Evolutionary conservation across 2,797 vertebrate species (phyloP).

Genomic region (Danio jaintianensis): DNA sequence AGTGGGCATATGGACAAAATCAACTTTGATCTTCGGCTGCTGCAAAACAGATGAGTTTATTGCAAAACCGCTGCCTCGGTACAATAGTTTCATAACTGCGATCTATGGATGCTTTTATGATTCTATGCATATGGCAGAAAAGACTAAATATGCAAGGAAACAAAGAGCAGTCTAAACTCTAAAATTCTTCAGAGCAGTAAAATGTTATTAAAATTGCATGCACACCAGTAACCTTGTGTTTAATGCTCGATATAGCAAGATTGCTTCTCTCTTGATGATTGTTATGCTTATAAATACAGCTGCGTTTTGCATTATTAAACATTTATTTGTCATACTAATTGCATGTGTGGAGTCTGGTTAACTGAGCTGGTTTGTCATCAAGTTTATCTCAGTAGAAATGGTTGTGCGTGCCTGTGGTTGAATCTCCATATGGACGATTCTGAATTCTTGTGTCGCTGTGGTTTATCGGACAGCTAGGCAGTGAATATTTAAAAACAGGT

Average conservation of each 20-base stretch:
- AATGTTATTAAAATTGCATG: slow-evolving; percentile 8
- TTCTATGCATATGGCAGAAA: neutral
- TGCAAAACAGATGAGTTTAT: slow-evolving; percentile 33
- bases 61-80: neutral
- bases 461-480: neutral
- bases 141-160: neutral
- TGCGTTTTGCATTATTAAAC: slow-evolving; percentile 6
- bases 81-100: neutral
- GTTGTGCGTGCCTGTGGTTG: slow-evolving; percentile 19
- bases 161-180: neutral
- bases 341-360: neutral
- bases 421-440: neutral
- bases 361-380: slow-evolving; percentile 8
- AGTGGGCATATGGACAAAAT: slow-evolving; percentile 31
- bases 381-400: neutral
- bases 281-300: neutral
- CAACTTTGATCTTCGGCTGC: slow-evolving; percentile 35
- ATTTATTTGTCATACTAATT: neutral
- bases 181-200: neutral
- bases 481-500: neutral
- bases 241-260: slow-evolving; percentile 13
- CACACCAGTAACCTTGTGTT: neutral
- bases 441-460: slow-evolving; percentile 9
- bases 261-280: neutral
- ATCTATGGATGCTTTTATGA: neutral